These are phyloP conservation scores for Argyra leucocephala DNA, from an alignment of 2,888 invertebrate genomes.

Conservation along the genomic window DNA sequence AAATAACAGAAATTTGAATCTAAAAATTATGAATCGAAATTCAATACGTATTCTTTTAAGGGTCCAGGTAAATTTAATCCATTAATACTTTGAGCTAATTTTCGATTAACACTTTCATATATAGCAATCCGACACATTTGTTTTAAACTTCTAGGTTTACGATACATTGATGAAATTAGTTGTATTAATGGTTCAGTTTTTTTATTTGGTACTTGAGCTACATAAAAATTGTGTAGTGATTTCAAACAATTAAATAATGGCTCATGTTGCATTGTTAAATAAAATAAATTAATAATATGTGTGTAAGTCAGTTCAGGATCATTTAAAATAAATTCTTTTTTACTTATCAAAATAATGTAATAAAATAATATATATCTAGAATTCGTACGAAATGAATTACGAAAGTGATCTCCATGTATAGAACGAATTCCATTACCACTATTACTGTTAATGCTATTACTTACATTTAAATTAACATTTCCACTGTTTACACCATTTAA, in stretches of 20 bases:
- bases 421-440: conserved; percentile 26
- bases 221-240: conserved; percentile 54
- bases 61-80: conserved; percentile 59
- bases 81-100: conserved; percentile 55
- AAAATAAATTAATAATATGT: conserved; percentile 56
- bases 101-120: conserved; percentile 54
- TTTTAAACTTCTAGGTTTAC: conserved; percentile 59
- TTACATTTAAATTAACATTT: conserved; percentile 19
- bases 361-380: conserved; percentile 55
- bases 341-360: conserved; percentile 60
- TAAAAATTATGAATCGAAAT: conserved; percentile 49
- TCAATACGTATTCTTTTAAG: conserved; percentile 59
- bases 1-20: neutral
- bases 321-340: conserved; percentile 53
- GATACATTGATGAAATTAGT: conserved; percentile 54
- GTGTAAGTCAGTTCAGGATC: conserved; percentile 56
- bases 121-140: conserved; percentile 62
- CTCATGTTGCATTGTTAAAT: conserved; percentile 58
- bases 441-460: conserved; percentile 1
- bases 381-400: conserved; percentile 44
- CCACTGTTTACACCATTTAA: conserved; percentile 20
- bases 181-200: conserved; percentile 54
- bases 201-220: conserved; percentile 54
- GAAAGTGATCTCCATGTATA: conserved; percentile 35
- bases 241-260: conserved; percentile 60